Base-by-base conservation (phyloP, 2,797 vertebrate genomes). In the Micropoecilia bifurca region DNA sequence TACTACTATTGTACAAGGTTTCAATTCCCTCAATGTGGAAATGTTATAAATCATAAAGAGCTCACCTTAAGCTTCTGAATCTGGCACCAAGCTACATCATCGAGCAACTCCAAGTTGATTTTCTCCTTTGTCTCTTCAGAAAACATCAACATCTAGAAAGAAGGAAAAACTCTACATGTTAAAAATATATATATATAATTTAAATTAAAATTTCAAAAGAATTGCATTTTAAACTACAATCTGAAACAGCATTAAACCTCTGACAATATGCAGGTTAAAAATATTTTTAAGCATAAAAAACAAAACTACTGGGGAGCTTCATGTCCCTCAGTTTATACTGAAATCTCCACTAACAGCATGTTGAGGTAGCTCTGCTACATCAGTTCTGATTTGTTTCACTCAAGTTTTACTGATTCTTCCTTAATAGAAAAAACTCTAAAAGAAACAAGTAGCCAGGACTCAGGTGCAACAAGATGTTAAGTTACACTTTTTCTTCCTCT, bases 41-140 rank as follows among this genome's bases (percentile, higher is more conserved):
- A 45, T 12, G 12, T 4, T 69, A 41, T n/a, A n/a, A 28, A 41
- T 53, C 16, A 68, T 2, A 41, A 53, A 1, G 0, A 30, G 28
- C 0, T 20, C 1, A 97, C 97, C 92, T 94, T 95, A 3, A 97
- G 92, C 59, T 91, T 95, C 81, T 95, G 94, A 73, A 97, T 97
- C 75, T 97, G 96, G 74, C 93, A 91, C 74, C 96, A 91, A 0
- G 96, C 96, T 6, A 95, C 89, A 13, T 96, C 94, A 77, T 97
- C 95, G 25, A 97, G 88, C 41, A 97, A 41, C 9, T 96, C 95
- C 36, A 96, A 81, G 79, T 96, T 92, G 0, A 97, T 92, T 0
- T 96, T 93, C 63, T 85, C 93, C 47, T 97, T 95, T 9, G 93
- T 96, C 55, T 96, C 95, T 36, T 95, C 96, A n/a, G 95, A 96